A percentile compares a stretch with the other conserved stretches of the same genome.
Conservation (phyloP, 2,113 vertebrate genomes). For the Otus sunia region DNA sequence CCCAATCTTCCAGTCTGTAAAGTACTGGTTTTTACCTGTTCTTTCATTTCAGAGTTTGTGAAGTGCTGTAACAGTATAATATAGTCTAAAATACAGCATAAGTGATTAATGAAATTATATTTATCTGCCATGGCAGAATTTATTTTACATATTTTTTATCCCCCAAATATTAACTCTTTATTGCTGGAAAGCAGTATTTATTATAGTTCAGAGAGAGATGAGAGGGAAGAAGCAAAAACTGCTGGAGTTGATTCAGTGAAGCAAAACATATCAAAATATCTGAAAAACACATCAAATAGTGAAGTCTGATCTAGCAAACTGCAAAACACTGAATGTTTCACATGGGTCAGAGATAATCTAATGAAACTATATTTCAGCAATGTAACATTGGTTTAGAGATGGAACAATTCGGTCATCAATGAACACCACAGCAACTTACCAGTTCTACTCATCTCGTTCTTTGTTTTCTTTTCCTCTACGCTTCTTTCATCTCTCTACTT, state of each 20-base stretch:
- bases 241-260: neutral
- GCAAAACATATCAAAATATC: neutral
- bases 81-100: neutral
- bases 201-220: neutral
- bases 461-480: neutral
- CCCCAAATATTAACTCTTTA: neutral
- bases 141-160: neutral
- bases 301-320: neutral
- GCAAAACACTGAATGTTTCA: neutral
- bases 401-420: neutral
- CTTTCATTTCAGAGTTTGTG: neutral
- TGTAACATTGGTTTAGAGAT: neutral
- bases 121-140: neutral
- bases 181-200: neutral
- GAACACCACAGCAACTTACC: neutral
- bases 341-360: neutral
- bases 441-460: neutral
- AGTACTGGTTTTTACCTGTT: neutral
- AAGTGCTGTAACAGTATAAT: neutral
- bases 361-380: neutral
- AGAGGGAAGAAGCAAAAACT: neutral
- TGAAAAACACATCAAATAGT: neutral
- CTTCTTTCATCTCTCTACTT: neutral
- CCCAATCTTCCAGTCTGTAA: neutral
- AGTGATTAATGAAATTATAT: neutral